Conservation (phyloP, 2,797 vertebrate genomes). For the Myoxocephalus aenaeus region DNA sequence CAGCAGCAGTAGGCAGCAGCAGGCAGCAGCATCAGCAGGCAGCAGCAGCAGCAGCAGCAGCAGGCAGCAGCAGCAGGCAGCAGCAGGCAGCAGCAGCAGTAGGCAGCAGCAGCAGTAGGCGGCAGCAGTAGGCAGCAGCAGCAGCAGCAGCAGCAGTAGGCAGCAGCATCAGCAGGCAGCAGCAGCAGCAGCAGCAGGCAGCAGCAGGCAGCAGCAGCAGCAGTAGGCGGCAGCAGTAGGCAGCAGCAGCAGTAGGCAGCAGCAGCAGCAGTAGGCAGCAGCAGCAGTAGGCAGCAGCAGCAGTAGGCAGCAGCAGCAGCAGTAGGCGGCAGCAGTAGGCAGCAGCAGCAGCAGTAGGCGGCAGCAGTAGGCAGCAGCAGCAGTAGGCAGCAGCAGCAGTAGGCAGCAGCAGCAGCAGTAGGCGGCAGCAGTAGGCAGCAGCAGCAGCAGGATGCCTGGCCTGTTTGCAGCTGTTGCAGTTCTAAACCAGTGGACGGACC, state of each 20-base stretch:
- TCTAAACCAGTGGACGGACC: slow-evolving; percentile 39
- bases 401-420: slow-evolving; percentile 29
- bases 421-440: slow-evolving; percentile 26
- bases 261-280: slow-evolving; percentile 22
- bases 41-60: slow-evolving; percentile 27
- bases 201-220: slow-evolving; percentile 16
- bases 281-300: slow-evolving; percentile 18
- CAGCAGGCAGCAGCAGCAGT: slow-evolving; percentile 16
- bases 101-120: slow-evolving; percentile 29
- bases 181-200: slow-evolving; percentile 23
- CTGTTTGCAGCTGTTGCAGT: slow-evolving; percentile 58
- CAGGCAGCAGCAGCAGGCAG: slow-evolving; percentile 20
- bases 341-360: slow-evolving; percentile 25
- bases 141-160: slow-evolving; percentile 21
- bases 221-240: too few species aligned
- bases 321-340: too few species aligned
- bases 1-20: slow-evolving; percentile 16
- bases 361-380: slow-evolving; percentile 19
- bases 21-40: slow-evolving; percentile 27
- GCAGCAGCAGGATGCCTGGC: slow-evolving; percentile 11
- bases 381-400: slow-evolving; percentile 15
- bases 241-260: slow-evolving; percentile 27
- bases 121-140: too few species aligned
- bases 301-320: slow-evolving; percentile 16
- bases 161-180: slow-evolving; percentile 26